phyloP scores from a whole-genome alignment of 1,140 invertebrate species.

The Drosophila littoralis region DNA sequence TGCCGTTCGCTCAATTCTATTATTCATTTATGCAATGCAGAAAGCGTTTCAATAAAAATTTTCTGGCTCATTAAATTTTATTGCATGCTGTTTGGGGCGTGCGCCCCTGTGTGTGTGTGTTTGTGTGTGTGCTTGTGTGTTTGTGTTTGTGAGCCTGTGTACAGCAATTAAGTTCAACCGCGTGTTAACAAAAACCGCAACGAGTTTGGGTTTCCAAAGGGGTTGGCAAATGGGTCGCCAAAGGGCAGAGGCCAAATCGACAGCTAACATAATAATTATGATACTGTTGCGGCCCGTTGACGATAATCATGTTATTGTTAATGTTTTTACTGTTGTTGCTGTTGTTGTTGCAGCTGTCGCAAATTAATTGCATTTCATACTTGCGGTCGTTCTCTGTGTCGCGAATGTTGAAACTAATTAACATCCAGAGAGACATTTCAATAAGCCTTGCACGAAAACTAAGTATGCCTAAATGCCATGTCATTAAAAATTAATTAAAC shows the following conservation, averaged over 20 bases:
- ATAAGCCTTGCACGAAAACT: not conserved
- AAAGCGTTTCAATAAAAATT: slow-evolving; percentile 76
- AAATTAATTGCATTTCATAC: slow-evolving; percentile 42
- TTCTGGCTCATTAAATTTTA: slow-evolving; percentile 77
- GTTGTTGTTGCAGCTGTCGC: slow-evolving; percentile 7
- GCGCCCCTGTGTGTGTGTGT: not conserved
- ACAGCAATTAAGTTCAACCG: slow-evolving; percentile 63
- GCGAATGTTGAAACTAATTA: slow-evolving; percentile 63
- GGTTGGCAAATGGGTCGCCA: slow-evolving; percentile 45
- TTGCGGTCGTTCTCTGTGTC: slow-evolving; percentile 18
- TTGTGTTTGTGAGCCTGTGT: slow-evolving; percentile 25
- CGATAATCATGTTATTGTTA: slow-evolving; percentile 20
- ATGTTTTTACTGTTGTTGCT: not conserved
- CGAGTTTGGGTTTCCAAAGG: slow-evolving; percentile 33
- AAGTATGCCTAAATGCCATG: slow-evolving; percentile 51
- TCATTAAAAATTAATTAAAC: slow-evolving; percentile 68
- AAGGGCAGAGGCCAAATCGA: slow-evolving; percentile 28
- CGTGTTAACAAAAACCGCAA: slow-evolving; percentile 52
- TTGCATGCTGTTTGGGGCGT: slow-evolving; percentile 59
- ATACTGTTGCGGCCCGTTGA: slow-evolving; percentile 8
- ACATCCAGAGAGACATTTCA: slow-evolving; percentile 18
- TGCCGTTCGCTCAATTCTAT: slow-evolving; percentile 32
- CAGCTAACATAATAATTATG: slow-evolving; percentile 54
- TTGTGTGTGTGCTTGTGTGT: slow-evolving; percentile 26
- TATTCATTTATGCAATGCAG: slow-evolving; percentile 70